Conservation (phyloP, 2,797 vertebrate species). For the Tokudaia tokunoshimensis region DNA sequence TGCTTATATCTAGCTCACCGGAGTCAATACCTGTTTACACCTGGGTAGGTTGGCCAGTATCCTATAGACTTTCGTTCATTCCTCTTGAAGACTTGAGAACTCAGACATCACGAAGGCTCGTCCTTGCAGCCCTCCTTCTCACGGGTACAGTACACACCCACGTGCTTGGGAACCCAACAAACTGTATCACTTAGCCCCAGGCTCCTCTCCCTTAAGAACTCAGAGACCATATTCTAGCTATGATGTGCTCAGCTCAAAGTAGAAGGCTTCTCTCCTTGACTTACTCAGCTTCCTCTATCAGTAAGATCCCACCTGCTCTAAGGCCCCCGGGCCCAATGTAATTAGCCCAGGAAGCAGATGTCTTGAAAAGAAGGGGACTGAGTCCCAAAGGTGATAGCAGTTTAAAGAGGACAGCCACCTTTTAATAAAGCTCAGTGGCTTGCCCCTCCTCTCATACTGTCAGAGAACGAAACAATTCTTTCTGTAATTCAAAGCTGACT, state of each 20-base stretch:
- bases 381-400: not conserved
- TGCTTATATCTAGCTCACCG: rapidly evolving
- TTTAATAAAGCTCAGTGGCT: not conserved
- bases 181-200: not conserved
- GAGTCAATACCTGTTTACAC: no score
- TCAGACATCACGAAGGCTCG: not conserved
- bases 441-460: not conserved
- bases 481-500: not conserved
- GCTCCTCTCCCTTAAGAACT: not conserved
- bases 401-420: not conserved
- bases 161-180: rapidly evolving
- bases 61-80: not conserved
- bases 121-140: rapidly evolving
- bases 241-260: not conserved
- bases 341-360: not conserved
- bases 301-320: not conserved
- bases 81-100: not conserved
- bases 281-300: not conserved
- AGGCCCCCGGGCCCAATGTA: not conserved
- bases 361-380: not conserved
- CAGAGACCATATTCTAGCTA: not conserved
- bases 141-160: not conserved
- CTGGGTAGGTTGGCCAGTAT: rapidly evolving
- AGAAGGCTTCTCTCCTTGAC: not conserved
- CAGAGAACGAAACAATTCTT: slow-evolving; percentile 3